These are phyloP conservation scores for Portunus trituberculatus DNA, from an alignment of 1,140 invertebrate species.

Conservation along the genomic window DNA sequence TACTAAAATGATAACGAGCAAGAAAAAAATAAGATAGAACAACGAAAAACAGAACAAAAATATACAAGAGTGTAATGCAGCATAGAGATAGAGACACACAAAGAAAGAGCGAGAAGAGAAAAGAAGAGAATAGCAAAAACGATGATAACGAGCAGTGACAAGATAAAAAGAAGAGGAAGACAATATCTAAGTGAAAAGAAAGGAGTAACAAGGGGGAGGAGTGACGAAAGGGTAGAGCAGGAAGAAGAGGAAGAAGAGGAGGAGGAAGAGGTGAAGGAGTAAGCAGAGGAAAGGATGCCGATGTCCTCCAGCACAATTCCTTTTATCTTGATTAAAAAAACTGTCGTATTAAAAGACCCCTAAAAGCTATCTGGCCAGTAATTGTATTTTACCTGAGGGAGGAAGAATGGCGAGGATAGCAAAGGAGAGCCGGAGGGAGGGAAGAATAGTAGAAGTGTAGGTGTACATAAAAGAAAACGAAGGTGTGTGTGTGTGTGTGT, in stretches of 20 bases:
- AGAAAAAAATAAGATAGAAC: not conserved
- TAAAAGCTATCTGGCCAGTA: conserved; percentile 14
- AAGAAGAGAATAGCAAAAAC: too few relatives aligned
- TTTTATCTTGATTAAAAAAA: conserved; percentile 55
- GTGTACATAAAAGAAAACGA: not conserved
- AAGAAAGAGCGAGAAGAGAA: too few relatives aligned
- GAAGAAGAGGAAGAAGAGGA: too few relatives aligned
- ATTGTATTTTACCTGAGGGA: not conserved
- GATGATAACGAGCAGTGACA: too few relatives aligned
- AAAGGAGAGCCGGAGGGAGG: not conserved
- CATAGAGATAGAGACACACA: too few relatives aligned
- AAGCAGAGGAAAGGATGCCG: too few relatives aligned
- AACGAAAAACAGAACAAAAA: too few relatives aligned
- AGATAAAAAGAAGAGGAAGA: not conserved
- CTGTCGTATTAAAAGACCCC: conserved; percentile 35
- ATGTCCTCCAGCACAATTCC: not conserved
- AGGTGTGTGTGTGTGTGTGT: not conserved
- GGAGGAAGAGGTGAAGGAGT: not conserved
- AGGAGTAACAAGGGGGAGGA: not conserved
- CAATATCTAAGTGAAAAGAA: too few relatives aligned
- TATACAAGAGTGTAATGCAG: too few relatives aligned
- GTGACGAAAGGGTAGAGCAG: not conserved
- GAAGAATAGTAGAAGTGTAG: not conserved
- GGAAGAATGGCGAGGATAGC: not conserved
- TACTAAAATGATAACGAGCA: not conserved